Percentiles rank a stretch among this genome's conserved stretches.
These are phyloP conservation scores for Tachysurus fulvidraco DNA, from an alignment of 2,113 vertebrate species.

Conservation along the genomic window DNA sequence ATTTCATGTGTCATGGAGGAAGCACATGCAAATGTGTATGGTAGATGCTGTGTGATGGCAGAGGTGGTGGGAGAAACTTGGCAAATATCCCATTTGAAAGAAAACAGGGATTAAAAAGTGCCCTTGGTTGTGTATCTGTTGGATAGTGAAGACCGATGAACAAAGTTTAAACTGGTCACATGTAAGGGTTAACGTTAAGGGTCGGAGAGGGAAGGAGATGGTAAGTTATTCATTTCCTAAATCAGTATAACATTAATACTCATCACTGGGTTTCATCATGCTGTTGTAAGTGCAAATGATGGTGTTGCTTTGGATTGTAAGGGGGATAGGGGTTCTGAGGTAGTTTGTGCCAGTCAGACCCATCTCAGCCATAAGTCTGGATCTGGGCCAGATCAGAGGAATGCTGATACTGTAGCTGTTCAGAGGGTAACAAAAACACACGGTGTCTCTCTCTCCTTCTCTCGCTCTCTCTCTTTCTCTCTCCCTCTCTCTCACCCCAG, in stretches of 20 bases:
- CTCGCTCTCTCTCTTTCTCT: constrained; percentile 26
- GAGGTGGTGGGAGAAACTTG: background rate
- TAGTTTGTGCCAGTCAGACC: constrained; percentile 47
- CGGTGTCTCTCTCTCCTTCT: constrained; percentile 28
- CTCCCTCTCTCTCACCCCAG: constrained; percentile 17
- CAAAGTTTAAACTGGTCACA: background rate
- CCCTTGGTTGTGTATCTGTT: background rate
- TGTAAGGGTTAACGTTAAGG: background rate
- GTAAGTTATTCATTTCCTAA: background rate
- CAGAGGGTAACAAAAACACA: constrained; percentile 33
- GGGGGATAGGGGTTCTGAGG: background rate
- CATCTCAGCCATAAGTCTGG: constrained; percentile 29
- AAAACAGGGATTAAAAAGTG: background rate
- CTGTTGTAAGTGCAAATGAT: constrained; percentile 23
- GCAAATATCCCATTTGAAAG: background rate
- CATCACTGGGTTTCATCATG: background rate
- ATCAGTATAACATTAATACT: background rate
- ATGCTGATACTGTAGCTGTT: constrained; percentile 50
- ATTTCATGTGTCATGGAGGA: background rate
- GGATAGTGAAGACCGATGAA: background rate
- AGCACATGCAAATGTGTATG: background rate
- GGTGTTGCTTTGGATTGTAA: constrained; percentile 26
- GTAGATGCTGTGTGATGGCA: background rate
- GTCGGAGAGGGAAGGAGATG: no score
- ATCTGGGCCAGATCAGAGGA: constrained; percentile 48